These are phyloP conservation scores for Dolichotis patagonum DNA, from an alignment of 2,113 vertebrate genomes.

Conservation along the genomic window DNA sequence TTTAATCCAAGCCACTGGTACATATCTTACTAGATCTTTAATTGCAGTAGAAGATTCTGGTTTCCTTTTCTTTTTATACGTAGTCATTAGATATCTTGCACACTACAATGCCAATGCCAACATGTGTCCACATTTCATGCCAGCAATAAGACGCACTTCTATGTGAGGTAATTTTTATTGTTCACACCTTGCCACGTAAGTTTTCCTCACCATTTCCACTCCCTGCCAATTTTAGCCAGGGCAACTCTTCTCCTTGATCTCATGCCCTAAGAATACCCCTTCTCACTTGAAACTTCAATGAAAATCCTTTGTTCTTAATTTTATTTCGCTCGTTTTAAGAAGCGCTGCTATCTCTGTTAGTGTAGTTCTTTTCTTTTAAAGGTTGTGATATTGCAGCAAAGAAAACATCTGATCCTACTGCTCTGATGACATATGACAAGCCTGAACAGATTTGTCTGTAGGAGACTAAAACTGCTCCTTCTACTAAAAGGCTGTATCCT, in stretches of 20 bases:
- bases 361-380: not conserved
- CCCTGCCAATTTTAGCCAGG: not conserved
- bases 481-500: not conserved
- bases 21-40: not conserved
- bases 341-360: not conserved
- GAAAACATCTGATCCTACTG: not conserved
- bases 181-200: not conserved
- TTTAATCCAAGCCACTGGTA: not conserved
- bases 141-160: not conserved
- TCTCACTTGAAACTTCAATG: not conserved
- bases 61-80: not conserved
- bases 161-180: not conserved
- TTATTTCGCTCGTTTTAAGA: not conserved
- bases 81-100: not conserved
- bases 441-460: fast-evolving
- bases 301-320: not conserved
- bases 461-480: not conserved
- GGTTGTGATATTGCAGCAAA: not conserved
- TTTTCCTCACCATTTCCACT: not conserved
- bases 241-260: not conserved
- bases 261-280: not conserved
- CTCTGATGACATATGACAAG: not conserved
- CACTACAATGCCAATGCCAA: fast-evolving
- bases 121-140: not conserved
- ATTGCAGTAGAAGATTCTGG: not conserved